A percentile compares a stretch with the other conserved stretches of the same genome.
Evolutionary conservation across 1,140 invertebrate genomes (phyloP).

Genomic region (Homalodisca vitripennis): DNA sequence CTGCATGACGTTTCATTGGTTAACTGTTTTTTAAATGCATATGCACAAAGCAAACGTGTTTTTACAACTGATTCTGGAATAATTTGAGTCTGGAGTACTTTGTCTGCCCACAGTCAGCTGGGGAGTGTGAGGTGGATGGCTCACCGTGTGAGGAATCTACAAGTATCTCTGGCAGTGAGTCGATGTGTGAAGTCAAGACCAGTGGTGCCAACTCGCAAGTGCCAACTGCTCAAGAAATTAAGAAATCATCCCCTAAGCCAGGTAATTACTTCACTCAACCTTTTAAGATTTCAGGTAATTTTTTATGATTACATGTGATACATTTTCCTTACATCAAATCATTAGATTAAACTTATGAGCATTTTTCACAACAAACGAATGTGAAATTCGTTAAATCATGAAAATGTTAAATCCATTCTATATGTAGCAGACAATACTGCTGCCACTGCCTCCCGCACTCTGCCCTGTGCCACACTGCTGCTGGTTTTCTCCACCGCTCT

Average conservation of each 20-base stretch:
- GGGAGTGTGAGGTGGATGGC: neutral
- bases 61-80: too few species aligned
- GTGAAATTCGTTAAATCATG: too few species aligned
- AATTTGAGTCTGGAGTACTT: too few species aligned
- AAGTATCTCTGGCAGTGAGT: neutral
- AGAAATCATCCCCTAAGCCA: neutral
- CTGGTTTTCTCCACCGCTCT: conserved; percentile 44
- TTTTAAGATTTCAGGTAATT: neutral
- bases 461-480: conserved; percentile 40
- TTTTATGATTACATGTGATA: neutral
- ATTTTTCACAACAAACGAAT: too few species aligned
- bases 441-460: conserved; percentile 42
- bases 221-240: neutral
- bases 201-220: neutral
- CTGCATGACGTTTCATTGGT: too few species aligned
- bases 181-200: neutral
- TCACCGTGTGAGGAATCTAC: neutral
- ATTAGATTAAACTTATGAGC: too few species aligned
- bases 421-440: too few species aligned
- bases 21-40: too few species aligned
- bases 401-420: too few species aligned
- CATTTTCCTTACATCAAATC: too few species aligned
- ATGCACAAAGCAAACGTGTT: too few species aligned
- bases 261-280: neutral
- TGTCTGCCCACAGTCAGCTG: too few species aligned